Evolutionary conservation across 2,113 vertebrate species (phyloP).

Genomic region (Mastomys coucha): DNA sequence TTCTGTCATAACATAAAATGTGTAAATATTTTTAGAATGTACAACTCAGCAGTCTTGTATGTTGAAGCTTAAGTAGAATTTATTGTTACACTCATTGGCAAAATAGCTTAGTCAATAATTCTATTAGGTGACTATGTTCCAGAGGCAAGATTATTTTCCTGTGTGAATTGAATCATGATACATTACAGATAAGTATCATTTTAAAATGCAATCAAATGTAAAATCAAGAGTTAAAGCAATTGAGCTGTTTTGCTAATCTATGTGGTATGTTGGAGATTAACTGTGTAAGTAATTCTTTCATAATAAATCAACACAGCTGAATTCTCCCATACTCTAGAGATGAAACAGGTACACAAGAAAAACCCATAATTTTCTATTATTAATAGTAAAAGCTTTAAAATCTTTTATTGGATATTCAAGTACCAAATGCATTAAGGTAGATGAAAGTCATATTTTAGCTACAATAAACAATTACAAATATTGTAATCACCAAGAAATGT

Average conservation of each 20-base stretch:
- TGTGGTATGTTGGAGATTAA: slow-evolving; percentile 74
- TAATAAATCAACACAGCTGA: slow-evolving; percentile 73
- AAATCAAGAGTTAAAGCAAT: slow-evolving; percentile 80
- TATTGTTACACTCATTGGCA: slow-evolving; percentile 31
- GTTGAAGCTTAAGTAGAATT: slow-evolving; percentile 33
- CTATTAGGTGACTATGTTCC: slow-evolving; percentile 53
- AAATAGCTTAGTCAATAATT: slow-evolving; percentile 70
- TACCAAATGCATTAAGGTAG: slow-evolving; percentile 66
- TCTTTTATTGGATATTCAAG: slow-evolving; percentile 74
- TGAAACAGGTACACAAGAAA: background rate
- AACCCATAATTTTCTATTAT: slow-evolving; percentile 34
- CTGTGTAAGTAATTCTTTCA: slow-evolving; percentile 60
- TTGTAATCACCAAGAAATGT: background rate
- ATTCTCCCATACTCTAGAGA: slow-evolving; percentile 66
- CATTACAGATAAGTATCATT: slow-evolving; percentile 28
- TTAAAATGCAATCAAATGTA: slow-evolving; percentile 72
- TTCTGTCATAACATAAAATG: slow-evolving; percentile 47
- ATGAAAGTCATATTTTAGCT: slow-evolving; percentile 61
- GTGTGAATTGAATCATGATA: slow-evolving; percentile 67
- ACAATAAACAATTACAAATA: slow-evolving; percentile 74
- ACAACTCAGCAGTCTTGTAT: slow-evolving; percentile 12
- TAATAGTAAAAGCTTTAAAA: slow-evolving; percentile 48
- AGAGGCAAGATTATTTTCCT: slow-evolving; percentile 66
- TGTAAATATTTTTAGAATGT: background rate
- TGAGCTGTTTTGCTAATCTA: slow-evolving; percentile 69